These are phyloP conservation scores for Harpagoxenus sublaevis DNA, from an alignment of 2,888 invertebrate species.

Conservation along the genomic window DNA sequence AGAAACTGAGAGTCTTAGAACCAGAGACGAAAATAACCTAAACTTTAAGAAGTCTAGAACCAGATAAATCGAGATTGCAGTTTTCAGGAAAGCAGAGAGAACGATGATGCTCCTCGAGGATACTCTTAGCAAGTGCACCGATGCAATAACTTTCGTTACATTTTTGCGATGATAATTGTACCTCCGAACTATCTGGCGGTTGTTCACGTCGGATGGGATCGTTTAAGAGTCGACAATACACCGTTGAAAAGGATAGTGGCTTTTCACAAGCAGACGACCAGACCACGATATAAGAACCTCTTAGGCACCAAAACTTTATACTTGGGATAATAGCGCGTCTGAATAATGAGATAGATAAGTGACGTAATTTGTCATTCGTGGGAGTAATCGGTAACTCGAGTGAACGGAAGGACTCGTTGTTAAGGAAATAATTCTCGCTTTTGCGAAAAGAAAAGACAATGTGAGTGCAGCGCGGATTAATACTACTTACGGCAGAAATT, in stretches of 20 bases:
- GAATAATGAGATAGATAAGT: slow-evolving; percentile 44
- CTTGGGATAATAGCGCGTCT: slow-evolving; percentile 31
- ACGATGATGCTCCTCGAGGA: slow-evolving; percentile 13
- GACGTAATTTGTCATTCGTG: slow-evolving; percentile 43
- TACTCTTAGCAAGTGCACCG: slow-evolving; percentile 8
- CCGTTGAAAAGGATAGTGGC: slow-evolving; percentile 6
- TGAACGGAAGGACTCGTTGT: slow-evolving; percentile 17
- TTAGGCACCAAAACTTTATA: slow-evolving; percentile 30
- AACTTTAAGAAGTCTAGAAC: slow-evolving; percentile 31
- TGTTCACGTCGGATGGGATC: slow-evolving; percentile 32
- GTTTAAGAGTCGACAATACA: slow-evolving; percentile 35
- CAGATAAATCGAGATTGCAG: slow-evolving; percentile 37
- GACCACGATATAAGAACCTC: slow-evolving; percentile 33
- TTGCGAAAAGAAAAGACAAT: neutral
- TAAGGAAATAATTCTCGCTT: slow-evolving; percentile 17
- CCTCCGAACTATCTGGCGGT: neutral
- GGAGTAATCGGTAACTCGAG: slow-evolving; percentile 10
- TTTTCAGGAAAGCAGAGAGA: slow-evolving; percentile 6
- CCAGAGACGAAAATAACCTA: slow-evolving; percentile 20
- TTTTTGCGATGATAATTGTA: slow-evolving; percentile 44
- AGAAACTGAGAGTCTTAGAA: neutral
- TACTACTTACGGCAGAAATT: slow-evolving; percentile 1
- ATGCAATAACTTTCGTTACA: slow-evolving; percentile 40
- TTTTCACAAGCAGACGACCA: slow-evolving; percentile 25
- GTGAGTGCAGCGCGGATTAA: neutral